Evolutionary conservation across 2,888 invertebrate genomes (phyloP).

Genomic region (Anaspis maculata): DNA sequence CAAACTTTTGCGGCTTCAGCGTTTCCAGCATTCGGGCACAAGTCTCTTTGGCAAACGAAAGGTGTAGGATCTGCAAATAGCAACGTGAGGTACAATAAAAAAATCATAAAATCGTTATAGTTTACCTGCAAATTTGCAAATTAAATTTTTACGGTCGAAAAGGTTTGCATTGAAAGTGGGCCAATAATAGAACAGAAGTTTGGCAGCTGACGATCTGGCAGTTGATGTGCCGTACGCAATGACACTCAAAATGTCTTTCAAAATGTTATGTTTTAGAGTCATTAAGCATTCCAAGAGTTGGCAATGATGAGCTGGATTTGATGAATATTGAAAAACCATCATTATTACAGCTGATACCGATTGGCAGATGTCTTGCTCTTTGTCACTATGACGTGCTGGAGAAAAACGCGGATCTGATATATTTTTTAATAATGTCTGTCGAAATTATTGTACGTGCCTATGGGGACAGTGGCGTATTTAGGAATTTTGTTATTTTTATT

Average conservation of each 20-base stretch:
- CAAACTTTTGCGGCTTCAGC: slow-evolving; percentile 90
- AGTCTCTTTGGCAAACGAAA: slow-evolving; percentile 84
- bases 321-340: slow-evolving; percentile 95
- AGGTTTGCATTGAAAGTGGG: slow-evolving; percentile 93
- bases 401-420: slow-evolving; percentile 2
- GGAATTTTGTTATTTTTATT: too few species aligned
- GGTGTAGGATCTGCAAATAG: slow-evolving; percentile 58
- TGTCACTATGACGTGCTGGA: slow-evolving; percentile 54
- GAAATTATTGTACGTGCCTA: background rate
- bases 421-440: slow-evolving; percentile 2
- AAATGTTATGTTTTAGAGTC: slow-evolving; percentile 83
- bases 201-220: slow-evolving; percentile 90
- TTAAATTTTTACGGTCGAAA: slow-evolving; percentile 79
- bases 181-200: slow-evolving; percentile 98
- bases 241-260: slow-evolving; percentile 89
- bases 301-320: slow-evolving; percentile 91
- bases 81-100: too few species aligned
- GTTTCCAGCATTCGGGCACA: slow-evolving; percentile 79
- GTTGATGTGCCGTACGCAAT: slow-evolving; percentile 94
- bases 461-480: too few species aligned
- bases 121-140: slow-evolving; percentile 80
- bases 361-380: slow-evolving; percentile 71
- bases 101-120: too few species aligned
- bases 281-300: slow-evolving; percentile 93
- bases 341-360: slow-evolving; percentile 90